Conservation (phyloP, 53 echinoderm and acorn worm genomes). For the Echinometra lucunter region DNA sequence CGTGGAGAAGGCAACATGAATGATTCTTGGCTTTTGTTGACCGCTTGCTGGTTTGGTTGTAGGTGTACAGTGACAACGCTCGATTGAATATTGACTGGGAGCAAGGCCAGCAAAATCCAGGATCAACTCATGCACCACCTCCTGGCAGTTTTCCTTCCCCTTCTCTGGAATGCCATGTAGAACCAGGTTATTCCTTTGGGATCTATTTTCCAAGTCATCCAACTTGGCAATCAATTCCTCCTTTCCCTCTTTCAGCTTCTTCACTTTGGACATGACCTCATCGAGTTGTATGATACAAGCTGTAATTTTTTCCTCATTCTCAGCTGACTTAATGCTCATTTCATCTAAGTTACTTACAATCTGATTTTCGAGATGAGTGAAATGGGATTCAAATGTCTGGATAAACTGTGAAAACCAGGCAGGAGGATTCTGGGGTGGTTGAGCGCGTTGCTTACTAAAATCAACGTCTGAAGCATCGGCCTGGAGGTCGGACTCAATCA, state of each 20-base stretch:
- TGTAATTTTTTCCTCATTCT: constrained; percentile 19
- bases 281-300: not conserved
- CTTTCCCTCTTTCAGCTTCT: not conserved
- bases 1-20: not conserved
- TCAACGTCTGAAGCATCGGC: too few relatives aligned
- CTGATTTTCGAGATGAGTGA: too few relatives aligned
- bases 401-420: too few relatives aligned
- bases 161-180: not conserved
- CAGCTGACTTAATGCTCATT: too few relatives aligned
- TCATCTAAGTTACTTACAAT: too few relatives aligned
- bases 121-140: not conserved
- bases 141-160: not conserved
- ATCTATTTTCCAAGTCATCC: not conserved
- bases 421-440: too few relatives aligned
- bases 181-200: not conserved
- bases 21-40: not conserved
- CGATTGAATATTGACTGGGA: not conserved
- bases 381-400: too few relatives aligned
- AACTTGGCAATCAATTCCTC: too few relatives aligned
- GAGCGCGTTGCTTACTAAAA: too few relatives aligned
- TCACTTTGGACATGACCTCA: not conserved
- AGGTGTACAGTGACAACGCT: not conserved
- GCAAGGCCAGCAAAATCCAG: not conserved
- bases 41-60: not conserved
- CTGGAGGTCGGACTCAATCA: too few relatives aligned